These are phyloP conservation scores for Lacerta agilis DNA, from an alignment of 2,797 vertebrate species.

Conservation along the genomic window DNA sequence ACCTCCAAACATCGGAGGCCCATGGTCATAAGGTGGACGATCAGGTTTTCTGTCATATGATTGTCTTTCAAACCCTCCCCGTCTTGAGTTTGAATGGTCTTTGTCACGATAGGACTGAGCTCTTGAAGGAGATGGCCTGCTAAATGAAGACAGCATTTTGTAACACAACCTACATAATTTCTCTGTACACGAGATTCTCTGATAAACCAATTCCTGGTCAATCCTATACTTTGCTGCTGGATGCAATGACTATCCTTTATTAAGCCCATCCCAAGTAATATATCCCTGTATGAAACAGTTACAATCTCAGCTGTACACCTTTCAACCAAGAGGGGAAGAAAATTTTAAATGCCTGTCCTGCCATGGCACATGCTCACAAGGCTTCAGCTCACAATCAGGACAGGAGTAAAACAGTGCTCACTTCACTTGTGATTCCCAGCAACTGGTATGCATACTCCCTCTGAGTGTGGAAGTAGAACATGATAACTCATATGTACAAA, in stretches of 20 bases:
- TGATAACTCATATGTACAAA: not conserved
- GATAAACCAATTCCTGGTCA: not conserved
- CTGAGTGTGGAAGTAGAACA: too few species aligned
- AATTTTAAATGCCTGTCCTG: too few species aligned
- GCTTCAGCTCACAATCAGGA: too few species aligned
- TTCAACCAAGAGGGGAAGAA: too few species aligned
- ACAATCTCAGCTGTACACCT: too few species aligned
- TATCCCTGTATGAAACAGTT: not conserved
- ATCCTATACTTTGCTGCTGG: not conserved
- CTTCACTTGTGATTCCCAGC: too few species aligned
- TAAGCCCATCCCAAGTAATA: not conserved
- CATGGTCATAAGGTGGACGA: slow-evolving; percentile 84
- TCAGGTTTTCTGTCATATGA: slow-evolving; percentile 88
- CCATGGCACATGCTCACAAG: too few species aligned
- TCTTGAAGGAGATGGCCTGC: slow-evolving; percentile 81
- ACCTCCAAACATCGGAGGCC: slow-evolving; percentile 87
- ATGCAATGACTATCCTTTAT: not conserved
- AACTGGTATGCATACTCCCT: too few species aligned
- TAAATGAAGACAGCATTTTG: slow-evolving; percentile 49
- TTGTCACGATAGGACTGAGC: slow-evolving; percentile 85
- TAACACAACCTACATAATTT: not conserved
- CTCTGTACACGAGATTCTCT: not conserved
- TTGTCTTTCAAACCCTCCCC: slow-evolving; percentile 88
- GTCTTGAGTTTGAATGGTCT: slow-evolving; percentile 83
- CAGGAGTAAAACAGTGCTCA: too few species aligned